These are phyloP conservation scores for Stenolophus ochropezus DNA, from an alignment of 2,888 invertebrate genomes.

Conservation along the genomic window DNA sequence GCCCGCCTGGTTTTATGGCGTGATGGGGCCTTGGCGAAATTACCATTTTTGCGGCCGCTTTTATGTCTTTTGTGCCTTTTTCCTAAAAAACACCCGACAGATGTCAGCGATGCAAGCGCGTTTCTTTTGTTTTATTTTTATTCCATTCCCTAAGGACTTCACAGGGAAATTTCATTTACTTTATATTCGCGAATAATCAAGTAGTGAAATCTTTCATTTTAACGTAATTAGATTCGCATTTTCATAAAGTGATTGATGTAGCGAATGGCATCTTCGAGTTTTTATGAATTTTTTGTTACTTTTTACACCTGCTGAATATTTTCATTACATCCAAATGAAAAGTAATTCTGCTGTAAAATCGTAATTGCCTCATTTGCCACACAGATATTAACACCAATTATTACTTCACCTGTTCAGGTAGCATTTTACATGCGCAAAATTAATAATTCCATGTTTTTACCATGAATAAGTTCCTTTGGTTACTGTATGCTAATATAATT, in stretches of 20 bases:
- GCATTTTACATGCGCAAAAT: too few relatives aligned
- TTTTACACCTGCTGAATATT: not conserved
- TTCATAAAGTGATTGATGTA: constrained; percentile 11
- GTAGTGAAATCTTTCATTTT: constrained; percentile 28
- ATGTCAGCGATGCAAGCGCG: constrained; percentile 39
- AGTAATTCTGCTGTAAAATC: not conserved
- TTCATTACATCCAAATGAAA: not conserved
- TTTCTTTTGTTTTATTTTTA: constrained; percentile 51
- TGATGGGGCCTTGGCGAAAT: constrained; percentile 34
- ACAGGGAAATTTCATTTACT: constrained; percentile 23
- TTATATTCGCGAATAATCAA: not conserved
- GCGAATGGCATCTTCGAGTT: not conserved
- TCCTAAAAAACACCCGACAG: constrained; percentile 37
- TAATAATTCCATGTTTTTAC: too few relatives aligned
- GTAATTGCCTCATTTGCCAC: not conserved
- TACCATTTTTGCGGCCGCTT: constrained; percentile 52
- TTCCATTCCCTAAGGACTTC: constrained; percentile 23
- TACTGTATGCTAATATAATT: too few relatives aligned
- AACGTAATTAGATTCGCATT: constrained; percentile 31
- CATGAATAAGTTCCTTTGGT: too few relatives aligned
- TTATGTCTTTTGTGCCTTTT: constrained; percentile 50
- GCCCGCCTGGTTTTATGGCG: constrained; percentile 39
- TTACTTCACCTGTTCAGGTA: not conserved
- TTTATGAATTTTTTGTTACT: not conserved
- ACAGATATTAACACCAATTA: not conserved